Evolutionary conservation across 2,888 invertebrate species (phyloP), one percentile per base, ranked within the genome.

Genomic region (Auanema freiburgensis): DNA sequence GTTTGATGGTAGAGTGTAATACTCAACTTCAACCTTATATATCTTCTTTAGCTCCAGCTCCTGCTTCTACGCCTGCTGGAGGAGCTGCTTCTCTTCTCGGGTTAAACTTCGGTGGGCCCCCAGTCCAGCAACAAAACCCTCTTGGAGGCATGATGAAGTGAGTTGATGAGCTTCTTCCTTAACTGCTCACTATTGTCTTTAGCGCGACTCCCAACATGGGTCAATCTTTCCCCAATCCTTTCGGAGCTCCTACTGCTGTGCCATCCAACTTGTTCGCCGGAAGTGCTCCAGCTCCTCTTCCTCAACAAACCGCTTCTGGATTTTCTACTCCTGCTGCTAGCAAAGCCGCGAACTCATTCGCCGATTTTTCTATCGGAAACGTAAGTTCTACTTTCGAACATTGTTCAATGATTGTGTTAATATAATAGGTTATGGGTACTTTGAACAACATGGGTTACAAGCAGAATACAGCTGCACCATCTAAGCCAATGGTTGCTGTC

Each of bases 331-430:
- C 40, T 46, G 66, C 70, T 54, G 67, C 72, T 3, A 66, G 65
- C 42, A 72, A 72, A 24, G 44, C 65, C 10, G 33, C 33, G 33
- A 72, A 72, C 43, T 69, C 72, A 6, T 72, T 72, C 33, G 72
- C 72, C 14, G 72, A 72, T 59, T 52, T 72, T 41, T 66, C 72
- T 14, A 56, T 72, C 3, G 72, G 72, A 59, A 69, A 72, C 51
- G 72, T 72, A 16, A 25, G 46, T 40, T 14, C 5, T n/a, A 14
- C 21, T 16, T 21, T 55, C n/a, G 16, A 10, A 21, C 14, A 41
- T 50, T 43, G 5, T 55, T 18, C 41, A 21, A n/a, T 16, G 2
- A 16, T 14, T 18, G 12, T n/a, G 2, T n/a, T 21, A 12, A 5
- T 41, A 21, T 12, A 12, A 46, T 23, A 60, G 60, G 60, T 60